Percentiles rank a stretch among this genome's conserved stretches.
phyloP scores from a whole-genome alignment of 2,888 invertebrate species.

The Meiosimyza decipiens region DNA sequence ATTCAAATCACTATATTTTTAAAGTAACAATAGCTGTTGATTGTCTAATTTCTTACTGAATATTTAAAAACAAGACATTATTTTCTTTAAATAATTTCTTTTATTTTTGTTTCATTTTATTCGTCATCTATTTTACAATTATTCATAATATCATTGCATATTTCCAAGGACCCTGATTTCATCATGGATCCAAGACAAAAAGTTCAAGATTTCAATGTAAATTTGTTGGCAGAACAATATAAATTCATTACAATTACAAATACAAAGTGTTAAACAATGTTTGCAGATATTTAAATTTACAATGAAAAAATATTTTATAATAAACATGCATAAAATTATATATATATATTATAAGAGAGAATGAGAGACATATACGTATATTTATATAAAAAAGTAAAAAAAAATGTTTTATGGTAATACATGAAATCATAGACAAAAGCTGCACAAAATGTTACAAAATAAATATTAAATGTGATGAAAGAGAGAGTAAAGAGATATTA shows the following conservation, averaged over 20 bases:
- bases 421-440: conserved; percentile 47
- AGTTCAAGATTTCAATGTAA: not conserved
- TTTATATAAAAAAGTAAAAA: conserved; percentile 40
- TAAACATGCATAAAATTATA: conserved; percentile 42
- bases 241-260: conserved; percentile 55
- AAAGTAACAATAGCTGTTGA: too few relatives aligned
- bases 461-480: conserved; percentile 27
- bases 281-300: conserved; percentile 37
- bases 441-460: conserved; percentile 34
- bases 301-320: conserved; percentile 30
- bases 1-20: too few relatives aligned
- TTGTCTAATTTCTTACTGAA: too few relatives aligned
- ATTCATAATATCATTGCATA: too few relatives aligned
- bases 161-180: too few relatives aligned
- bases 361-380: conserved; percentile 30
- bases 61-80: too few relatives aligned
- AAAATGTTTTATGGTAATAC: conserved; percentile 16
- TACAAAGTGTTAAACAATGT: conserved; percentile 16
- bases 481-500: conserved; percentile 8
- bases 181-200: too few relatives aligned
- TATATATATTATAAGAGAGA: conserved; percentile 39
- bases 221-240: not conserved
- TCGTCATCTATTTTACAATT: conserved; percentile 47
- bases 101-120: conserved; percentile 45
- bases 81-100: conserved; percentile 41